Percentiles rank a stretch among this genome's conserved stretches.
Evolutionary conservation across 2,888 invertebrate species (phyloP).

Genomic region (Cheilosia pagana): DNA sequence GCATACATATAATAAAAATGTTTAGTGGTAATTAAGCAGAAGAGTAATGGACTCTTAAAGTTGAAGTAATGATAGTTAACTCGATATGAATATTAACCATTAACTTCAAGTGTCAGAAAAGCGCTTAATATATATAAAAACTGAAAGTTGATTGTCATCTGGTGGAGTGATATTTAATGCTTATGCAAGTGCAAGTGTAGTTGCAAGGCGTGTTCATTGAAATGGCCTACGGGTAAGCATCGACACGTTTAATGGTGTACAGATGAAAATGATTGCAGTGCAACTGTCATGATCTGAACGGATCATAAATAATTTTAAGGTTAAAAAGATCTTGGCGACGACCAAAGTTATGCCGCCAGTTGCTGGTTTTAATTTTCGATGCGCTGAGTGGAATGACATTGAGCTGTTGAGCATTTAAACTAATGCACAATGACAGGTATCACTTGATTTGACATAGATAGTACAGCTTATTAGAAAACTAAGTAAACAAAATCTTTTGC

Average conservation of each 20-base stretch:
- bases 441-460: too few species aligned
- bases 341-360: neutral
- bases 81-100: neutral
- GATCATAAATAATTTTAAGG: neutral
- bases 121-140: neutral
- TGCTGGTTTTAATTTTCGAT: too few species aligned
- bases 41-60: conserved; percentile 6
- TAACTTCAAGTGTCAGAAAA: conserved; percentile 8
- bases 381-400: too few species aligned
- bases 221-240: neutral
- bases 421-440: too few species aligned
- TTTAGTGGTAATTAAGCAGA: neutral
- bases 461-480: too few species aligned
- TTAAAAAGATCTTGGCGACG: neutral
- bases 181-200: neutral
- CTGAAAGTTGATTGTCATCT: neutral
- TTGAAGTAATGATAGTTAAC: neutral
- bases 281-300: neutral
- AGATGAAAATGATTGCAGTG: neutral
- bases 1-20: neutral
- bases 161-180: neutral
- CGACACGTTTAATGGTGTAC: neutral
- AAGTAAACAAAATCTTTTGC: too few species aligned
- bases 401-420: too few species aligned
- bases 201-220: neutral